Evolutionary conservation across 2,888 invertebrate genomes (phyloP), one percentile per base, ranked within the genome.

Genomic region (Eurytoma californica): DNA sequence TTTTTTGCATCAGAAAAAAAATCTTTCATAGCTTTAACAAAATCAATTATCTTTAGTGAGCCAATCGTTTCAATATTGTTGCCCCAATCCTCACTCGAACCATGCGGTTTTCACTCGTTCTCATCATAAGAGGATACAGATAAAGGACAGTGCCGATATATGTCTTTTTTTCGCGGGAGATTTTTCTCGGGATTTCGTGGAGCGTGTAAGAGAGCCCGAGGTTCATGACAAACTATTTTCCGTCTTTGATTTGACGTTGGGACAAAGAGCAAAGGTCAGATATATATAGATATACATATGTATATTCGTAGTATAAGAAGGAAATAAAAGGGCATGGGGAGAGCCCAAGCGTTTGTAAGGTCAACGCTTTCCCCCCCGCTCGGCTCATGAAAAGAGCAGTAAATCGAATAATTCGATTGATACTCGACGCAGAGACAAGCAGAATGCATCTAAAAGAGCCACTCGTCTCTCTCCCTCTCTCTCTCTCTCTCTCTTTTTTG

Each of bases 401-500:
- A 88, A 88, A 88, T 89, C 88, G 88, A 89, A 89, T 89, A 87
- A 90, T 87, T 88, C 89, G 88, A 87, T 86, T 86, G 88, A 87
- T 87, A 85, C 84, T 84, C 84, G 86, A 84, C 83, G 47, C 13
- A 68, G 53, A 28, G 68, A 77, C 51, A 66, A 69, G 61, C 18
- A 61, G 49, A 65, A 58, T 72, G 72, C 66, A 68, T 70, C 73
- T 28, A 61, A 66, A 77, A 79, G 80, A 74, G 82, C 72, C 70
- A 65, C 67, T 77, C 76, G 57, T 70, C 63, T 49, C 18, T 63
- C 28, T 39, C 47, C 49, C 12, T 57, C 39, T 68, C 58, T 60
- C 58, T 24, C 24, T 60, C n/a, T n/a, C n/a, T n/a, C n/a, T n/a
- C n/a, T n/a, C n/a, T n/a, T 51, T 16, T 72, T 51, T 51, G 20